Base-by-base conservation (phyloP, 2,113 vertebrate genomes). In the Myiagra hebetior region DNA sequence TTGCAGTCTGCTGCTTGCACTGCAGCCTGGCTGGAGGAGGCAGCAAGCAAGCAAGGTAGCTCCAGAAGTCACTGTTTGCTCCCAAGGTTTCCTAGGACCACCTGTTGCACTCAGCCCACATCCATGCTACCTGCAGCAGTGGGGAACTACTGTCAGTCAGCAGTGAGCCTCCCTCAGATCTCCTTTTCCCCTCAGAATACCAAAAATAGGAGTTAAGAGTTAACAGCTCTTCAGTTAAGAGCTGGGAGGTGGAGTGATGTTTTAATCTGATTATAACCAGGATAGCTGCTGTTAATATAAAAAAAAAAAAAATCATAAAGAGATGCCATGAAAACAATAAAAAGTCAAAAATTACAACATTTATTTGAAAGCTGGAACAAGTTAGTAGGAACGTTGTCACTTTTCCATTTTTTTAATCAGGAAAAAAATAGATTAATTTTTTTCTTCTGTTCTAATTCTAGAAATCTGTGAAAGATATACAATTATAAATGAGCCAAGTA, bases 1-100 rank as follows among this genome's bases (percentile, higher is more conserved):
- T 33, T 1, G 2, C 27, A 63, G 13, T 10, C 56, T 70, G 46
- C 46, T 55, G 26, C n/a, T 21, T 11, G 13, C 0, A 2, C 41
- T 35, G 2, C 33, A 75, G 33, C 15, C 35, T 47, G 39, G 6
- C 89, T 72, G 60, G 28, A 93, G 56, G 42, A 63, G 47, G 21
- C 81, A 55, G 13, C 1, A 3, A 78, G 26, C 10, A 59, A 78
- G 33, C 6, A 50, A 78, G 14, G 47, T 27, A 70, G 7, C 33
- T 91, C 27, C 76, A 78, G 47, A 81, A 78, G 33, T 30, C 56
- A 33, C 37, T 55, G 42, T 21, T 74, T 53, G 23, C 33, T 93
- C 60, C 59, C 63, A 49, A 11, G 12, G 13, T 18, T 77, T 18
- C 18, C 33, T n/a, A 50, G 63, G 18, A 74, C 24, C 6, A 24